A percentile compares a stretch with the other conserved stretches of the same genome.
These are phyloP conservation scores for Cynaeus angustus DNA, from an alignment of 2,888 invertebrate genomes.

Conservation along the genomic window DNA sequence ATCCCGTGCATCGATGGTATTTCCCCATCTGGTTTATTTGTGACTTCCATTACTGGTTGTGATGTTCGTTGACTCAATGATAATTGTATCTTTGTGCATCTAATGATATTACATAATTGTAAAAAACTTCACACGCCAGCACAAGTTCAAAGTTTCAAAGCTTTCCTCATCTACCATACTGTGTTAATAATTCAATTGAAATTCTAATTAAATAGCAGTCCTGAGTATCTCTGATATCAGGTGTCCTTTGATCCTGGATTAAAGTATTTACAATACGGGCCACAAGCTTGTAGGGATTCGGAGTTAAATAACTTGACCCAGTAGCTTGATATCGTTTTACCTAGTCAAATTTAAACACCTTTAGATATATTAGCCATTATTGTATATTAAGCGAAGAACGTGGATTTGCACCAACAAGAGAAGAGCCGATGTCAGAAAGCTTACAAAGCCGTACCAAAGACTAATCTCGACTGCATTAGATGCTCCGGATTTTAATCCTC, in stretches of 20 bases:
- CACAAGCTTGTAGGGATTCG: constrained; percentile 51
- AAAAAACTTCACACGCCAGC: constrained; percentile 7
- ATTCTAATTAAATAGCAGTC: constrained; percentile 49
- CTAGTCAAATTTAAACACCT: constrained; percentile 47
- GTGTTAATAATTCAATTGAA: constrained; percentile 48
- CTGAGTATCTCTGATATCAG: constrained; percentile 47
- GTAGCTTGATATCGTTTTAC: constrained; percentile 45
- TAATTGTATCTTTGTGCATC: constrained; percentile 16
- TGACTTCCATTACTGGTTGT: constrained; percentile 23
- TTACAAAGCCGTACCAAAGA: constrained; percentile 1
- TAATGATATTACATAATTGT: constrained; percentile 13
- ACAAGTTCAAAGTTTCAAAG: constrained; percentile 36
- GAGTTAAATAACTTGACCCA: constrained; percentile 53
- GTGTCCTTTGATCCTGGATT: constrained; percentile 53
- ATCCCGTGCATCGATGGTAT: constrained; percentile 12
- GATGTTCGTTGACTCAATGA: constrained; percentile 7
- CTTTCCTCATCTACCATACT: constrained; percentile 16
- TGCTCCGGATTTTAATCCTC: constrained; percentile 13
- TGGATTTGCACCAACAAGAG: constrained; percentile 26
- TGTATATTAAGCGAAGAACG: constrained; percentile 36
- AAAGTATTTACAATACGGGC: constrained; percentile 51
- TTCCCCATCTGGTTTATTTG: constrained; percentile 32
- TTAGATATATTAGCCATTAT: constrained; percentile 45
- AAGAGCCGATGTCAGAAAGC: constrained; percentile 25
- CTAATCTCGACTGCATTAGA: constrained; percentile 18